Percentiles rank a stretch among this genome's conserved stretches.
Evolutionary conservation across 2,113 vertebrate species (phyloP).

Genomic region (Calypte anna): DNA sequence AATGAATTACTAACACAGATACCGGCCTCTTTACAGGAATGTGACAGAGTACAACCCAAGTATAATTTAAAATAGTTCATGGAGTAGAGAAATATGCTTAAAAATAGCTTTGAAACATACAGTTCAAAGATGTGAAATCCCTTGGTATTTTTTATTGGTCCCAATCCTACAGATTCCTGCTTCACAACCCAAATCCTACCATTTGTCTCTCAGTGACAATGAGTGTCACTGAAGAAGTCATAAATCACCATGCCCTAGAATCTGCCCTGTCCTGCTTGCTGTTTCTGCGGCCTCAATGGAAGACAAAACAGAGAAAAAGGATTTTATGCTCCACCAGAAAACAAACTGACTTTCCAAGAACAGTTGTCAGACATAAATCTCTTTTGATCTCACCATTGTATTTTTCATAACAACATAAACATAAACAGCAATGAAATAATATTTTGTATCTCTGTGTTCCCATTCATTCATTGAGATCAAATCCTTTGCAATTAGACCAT

Average conservation of each 20-base stretch:
- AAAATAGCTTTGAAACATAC: not conserved
- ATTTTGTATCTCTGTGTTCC: not conserved
- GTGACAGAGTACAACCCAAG: constrained; percentile 17
- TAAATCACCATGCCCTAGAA: not conserved
- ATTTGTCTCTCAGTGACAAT: not conserved
- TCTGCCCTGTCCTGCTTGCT: not conserved
- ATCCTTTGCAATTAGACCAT: not conserved
- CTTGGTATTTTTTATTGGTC: not conserved
- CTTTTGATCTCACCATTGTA: not conserved
- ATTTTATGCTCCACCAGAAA: not conserved
- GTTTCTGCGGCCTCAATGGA: not conserved
- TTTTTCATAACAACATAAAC: constrained; percentile 1
- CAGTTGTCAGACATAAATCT: not conserved
- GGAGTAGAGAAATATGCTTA: not conserved
- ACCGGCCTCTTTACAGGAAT: constrained; percentile 4
- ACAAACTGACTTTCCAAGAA: not conserved
- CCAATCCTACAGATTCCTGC: not conserved
- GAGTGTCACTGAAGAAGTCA: not conserved
- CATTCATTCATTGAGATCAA: fast-evolving
- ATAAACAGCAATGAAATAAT: not conserved
- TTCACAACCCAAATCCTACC: not conserved
- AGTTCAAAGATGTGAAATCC: not conserved
- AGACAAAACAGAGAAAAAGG: not conserved
- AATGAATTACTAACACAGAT: not conserved
- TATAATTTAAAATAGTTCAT: constrained; percentile 4